phyloP scores from a whole-genome alignment of 2,888 invertebrate genomes.

The Amiota mariae region DNA sequence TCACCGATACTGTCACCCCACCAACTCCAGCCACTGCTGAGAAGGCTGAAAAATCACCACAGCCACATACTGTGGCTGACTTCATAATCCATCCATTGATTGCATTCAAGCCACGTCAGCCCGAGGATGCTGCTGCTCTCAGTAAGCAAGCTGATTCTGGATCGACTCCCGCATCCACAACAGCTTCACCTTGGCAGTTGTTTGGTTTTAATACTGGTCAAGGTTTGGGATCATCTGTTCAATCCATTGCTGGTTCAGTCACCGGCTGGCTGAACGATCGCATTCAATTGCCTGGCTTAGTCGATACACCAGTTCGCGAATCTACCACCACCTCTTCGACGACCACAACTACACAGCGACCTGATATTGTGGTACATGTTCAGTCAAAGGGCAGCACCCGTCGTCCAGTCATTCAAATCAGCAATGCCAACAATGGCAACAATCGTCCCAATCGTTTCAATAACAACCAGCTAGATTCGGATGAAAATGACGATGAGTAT shows the following conservation, averaged over 20 bases:
- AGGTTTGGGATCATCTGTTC: constrained; percentile 60
- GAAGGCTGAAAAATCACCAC: constrained; percentile 29
- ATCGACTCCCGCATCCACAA: constrained; percentile 25
- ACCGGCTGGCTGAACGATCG: constrained; percentile 69
- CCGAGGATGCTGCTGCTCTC: constrained; percentile 50
- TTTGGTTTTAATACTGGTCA: constrained; percentile 68
- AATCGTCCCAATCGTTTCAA: constrained; percentile 47
- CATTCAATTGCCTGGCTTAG: constrained; percentile 56
- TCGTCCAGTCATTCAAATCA: constrained; percentile 47
- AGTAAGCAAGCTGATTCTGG: constrained; percentile 51
- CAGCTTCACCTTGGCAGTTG: constrained; percentile 47
- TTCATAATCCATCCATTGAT: constrained; percentile 68
- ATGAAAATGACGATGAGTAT: constrained; percentile 53
- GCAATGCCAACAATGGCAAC: constrained; percentile 49
- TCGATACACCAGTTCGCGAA: constrained; percentile 62
- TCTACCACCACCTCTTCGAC: constrained; percentile 43
- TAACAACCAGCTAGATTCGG: constrained; percentile 45
- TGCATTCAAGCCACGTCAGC: constrained; percentile 63
- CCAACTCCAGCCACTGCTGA: neutral
- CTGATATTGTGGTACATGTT: constrained; percentile 64
- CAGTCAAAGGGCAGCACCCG: constrained; percentile 56
- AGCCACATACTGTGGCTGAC: constrained; percentile 67
- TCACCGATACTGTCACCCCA: constrained; percentile 32
- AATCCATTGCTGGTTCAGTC: constrained; percentile 65
- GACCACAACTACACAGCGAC: constrained; percentile 57